Evolutionary conservation across 2,888 invertebrate species (phyloP).

Genomic region (Busseola fusca): DNA sequence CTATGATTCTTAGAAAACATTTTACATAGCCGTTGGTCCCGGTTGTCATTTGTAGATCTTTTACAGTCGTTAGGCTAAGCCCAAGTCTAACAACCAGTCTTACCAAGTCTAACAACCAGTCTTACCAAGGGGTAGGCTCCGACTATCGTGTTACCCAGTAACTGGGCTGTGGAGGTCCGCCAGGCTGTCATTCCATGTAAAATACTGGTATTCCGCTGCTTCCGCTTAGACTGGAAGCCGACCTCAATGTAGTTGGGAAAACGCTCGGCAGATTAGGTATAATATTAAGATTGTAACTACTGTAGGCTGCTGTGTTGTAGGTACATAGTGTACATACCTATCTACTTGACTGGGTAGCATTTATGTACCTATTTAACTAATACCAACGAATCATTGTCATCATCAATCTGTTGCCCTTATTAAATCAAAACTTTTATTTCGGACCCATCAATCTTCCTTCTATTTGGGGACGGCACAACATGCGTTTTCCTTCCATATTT

Average conservation of each 20-base stretch:
- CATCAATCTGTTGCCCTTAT: too few relatives aligned
- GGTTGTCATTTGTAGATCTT: not conserved
- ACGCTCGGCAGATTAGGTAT: not conserved
- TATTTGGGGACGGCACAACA: too few relatives aligned
- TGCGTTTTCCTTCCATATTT: too few relatives aligned
- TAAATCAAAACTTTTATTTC: too few relatives aligned
- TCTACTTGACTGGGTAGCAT: too few relatives aligned
- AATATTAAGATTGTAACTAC: not conserved
- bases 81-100: not conserved
- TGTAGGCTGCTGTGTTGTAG: not conserved
- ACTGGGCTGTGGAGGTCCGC: not conserved
- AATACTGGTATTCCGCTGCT: not conserved
- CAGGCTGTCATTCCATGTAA: not conserved
- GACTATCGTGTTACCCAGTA: not conserved
- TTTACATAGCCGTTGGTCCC: not conserved
- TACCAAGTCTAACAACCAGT: not conserved
- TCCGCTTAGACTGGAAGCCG: not conserved
- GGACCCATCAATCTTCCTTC: too few relatives aligned
- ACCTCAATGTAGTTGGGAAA: not conserved
- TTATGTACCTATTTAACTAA: too few relatives aligned
- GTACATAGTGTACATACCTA: too few relatives aligned
- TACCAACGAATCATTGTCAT: too few relatives aligned
- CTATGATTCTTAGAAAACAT: not conserved
- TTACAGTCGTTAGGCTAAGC: not conserved
- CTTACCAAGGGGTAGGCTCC: not conserved